Evolutionary conservation across 2,888 invertebrate genomes (phyloP).

Genomic region (Caenorhabditis angaria): DNA sequence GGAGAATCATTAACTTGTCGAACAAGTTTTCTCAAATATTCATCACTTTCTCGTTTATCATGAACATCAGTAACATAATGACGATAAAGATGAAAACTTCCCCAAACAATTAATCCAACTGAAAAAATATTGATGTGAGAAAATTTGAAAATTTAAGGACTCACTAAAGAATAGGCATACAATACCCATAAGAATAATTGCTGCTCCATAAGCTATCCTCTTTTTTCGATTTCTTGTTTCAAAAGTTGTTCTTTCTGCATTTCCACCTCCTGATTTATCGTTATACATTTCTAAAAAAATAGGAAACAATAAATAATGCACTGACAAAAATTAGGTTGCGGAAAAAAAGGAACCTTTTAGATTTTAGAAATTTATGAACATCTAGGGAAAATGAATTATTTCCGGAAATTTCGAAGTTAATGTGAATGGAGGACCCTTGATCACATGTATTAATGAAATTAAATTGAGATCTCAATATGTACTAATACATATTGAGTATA

Average conservation of each 20-base stretch:
- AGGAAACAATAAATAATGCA: too few relatives aligned
- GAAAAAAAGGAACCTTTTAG: not conserved
- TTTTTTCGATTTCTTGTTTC: constrained; percentile 36
- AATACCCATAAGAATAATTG: constrained; percentile 17
- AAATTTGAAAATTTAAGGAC: too few relatives aligned
- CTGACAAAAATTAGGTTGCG: too few relatives aligned
- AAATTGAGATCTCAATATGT: too few relatives aligned
- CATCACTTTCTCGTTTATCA: constrained; percentile 53
- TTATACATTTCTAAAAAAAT: constrained; percentile 35
- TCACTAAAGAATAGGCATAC: constrained; percentile 32
- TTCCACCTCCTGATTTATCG: constrained; percentile 17
- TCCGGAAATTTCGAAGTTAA: too few relatives aligned
- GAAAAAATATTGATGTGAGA: constrained; percentile 10
- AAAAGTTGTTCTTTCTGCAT: constrained; percentile 21
- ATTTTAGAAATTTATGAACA: not conserved
- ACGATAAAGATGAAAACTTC: constrained; percentile 40
- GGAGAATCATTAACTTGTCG: constrained; percentile 64
- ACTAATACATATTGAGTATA: not conserved
- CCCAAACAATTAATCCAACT: constrained; percentile 44
- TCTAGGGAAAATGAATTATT: not conserved
- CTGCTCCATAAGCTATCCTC: constrained; percentile 16
- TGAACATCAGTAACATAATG: constrained; percentile 40
- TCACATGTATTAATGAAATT: too few relatives aligned
- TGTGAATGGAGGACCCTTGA: too few relatives aligned
- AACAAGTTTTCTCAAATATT: constrained; percentile 64